Evolutionary conservation across 2,888 invertebrate species (phyloP), one percentile per base, ranked within the genome.

Genomic region (Drosophila crucigera): DNA sequence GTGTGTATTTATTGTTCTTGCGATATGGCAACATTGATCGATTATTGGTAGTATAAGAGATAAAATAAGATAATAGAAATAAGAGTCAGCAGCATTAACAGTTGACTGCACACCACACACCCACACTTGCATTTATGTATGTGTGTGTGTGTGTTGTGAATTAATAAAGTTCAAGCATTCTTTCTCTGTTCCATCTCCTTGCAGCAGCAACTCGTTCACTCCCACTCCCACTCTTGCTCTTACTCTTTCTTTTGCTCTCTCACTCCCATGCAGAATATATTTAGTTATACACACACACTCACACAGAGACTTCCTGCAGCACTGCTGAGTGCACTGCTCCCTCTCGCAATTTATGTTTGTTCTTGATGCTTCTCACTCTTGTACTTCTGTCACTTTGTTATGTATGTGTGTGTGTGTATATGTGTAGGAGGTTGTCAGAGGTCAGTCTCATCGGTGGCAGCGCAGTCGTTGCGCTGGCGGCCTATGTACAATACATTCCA

Each of bases 361-460:
- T 84, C 80, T 84, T 68, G 28, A 65, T 80, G 56, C 59, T 81
- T 65, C 73, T 65, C 60, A 58, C 73, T 78, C 80, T 79, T 73
- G 53, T 73, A 62, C 60, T 65, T 75, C 70, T 71, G 66, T 70
- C 74, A 71, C 61, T 76, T 47, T 43, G 43, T 52, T 64, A 22
- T 54, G 16, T 66, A 14, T 50, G 14, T 61, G 50, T 67, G 39
- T 54, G 43, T 68, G 41, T 54, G 28, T 68, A 33, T 72, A 41
- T 76, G 80, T 88, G 88, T 88, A 90, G 88, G 90, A 89, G 90
- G 89, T 90, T 88, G 90, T 90, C 89, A 88, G 88, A 88, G 90
- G 88, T 88, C 88, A 88, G 89, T 87, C 89, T 86, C 85, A 87
- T 89, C 80, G 80, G 67, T 68, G 79, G 76, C 85, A 78, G 80